Evolutionary conservation across 2,888 invertebrate genomes (phyloP).

Genomic region (Myopa testacea): DNA sequence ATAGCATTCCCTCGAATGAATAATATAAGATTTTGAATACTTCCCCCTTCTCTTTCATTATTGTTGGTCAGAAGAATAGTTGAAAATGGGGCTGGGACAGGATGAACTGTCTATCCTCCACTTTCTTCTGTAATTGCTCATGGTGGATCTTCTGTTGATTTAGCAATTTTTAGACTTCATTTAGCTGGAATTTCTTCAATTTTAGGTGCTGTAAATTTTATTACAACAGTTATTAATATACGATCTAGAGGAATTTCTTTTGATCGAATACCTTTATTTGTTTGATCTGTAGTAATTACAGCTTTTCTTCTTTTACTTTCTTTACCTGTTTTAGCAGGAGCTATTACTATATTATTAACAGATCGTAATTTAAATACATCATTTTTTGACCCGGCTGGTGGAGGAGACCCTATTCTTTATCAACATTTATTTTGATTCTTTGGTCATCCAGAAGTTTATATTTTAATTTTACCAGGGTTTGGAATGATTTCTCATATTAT

Average conservation of each 20-base stretch:
- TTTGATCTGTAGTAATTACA: no score
- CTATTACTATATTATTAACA: conserved; percentile 82
- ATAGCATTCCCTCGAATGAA: conserved; percentile 87
- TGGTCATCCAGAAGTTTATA: no score
- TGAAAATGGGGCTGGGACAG: no score
- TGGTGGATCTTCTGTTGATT: conserved; percentile 77
- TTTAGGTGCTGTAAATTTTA: no score
- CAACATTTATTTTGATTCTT: no score
- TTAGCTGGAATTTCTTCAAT: no score
- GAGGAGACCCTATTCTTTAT: conserved; percentile 85
- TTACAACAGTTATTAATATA: no score
- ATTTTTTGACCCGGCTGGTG: conserved; percentile 84
- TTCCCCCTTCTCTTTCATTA: conserved; percentile 78
- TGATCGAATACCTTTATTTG: no score
- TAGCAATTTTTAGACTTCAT: conserved; percentile 66
- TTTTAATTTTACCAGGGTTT: no score
- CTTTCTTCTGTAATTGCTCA: conserved; percentile 75
- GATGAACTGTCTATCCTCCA: conserved; percentile 79
- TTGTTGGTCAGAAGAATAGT: conserved; percentile 70
- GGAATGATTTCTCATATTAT: no score
- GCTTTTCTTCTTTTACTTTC: conserved; percentile 72
- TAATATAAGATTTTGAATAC: conserved; percentile 85
- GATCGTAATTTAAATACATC: conserved; percentile 85
- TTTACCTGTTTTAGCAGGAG: conserved; percentile 82
- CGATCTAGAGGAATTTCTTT: no score